Evolutionary conservation across 2,888 invertebrate genomes (phyloP), one percentile per base, ranked within the genome.

Genomic region (Drosophila cognata): DNA sequence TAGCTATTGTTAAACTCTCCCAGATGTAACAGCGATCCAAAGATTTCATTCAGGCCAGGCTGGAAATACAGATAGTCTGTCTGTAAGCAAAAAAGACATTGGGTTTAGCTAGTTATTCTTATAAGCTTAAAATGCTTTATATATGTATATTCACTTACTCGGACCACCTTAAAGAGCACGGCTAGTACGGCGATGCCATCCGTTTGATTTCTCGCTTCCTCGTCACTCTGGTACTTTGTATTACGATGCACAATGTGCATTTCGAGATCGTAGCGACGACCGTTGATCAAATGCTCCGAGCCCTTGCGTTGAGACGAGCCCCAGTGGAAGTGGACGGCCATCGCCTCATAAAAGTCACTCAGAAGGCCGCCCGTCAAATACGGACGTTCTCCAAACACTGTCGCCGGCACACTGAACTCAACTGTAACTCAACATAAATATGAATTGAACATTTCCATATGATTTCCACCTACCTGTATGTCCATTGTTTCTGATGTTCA

Each of bases 161-260:
- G 82, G 7, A 81, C 87, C 10, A 84, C 95, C 91, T 95, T 94
- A 81, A 95, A 95, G 53, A 96, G 89, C 7, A 95, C 94, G 1
- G 94, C 95, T 10, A 96, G 90, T 0, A 96, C 96, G 0, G 95
- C 95, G 41, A 96, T 82, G 0, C 95, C 96, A 74, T 94, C 93
- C 1, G 94, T 91, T 71, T 94, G 87, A 35, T 93, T 88, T 4
- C 94, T 86, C 0, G 96, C 96, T 58, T 93, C 92, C 1, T 91
- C 83, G 16, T 95, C 84, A 71, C 91, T 94, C 0, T 95, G 89
- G 82, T 94, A 95, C 80, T 95, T 95, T 84, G 93, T 94, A 31
- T 94, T 94, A 82, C 94, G 94, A 90, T 95, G 96, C 0, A 96
- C 96, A 31, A 96, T 94, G 89, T 96, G 96, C 82, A 95, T 92